phyloP scores from a whole-genome alignment of 2,888 invertebrate species.

The Graphium colonna region DNA sequence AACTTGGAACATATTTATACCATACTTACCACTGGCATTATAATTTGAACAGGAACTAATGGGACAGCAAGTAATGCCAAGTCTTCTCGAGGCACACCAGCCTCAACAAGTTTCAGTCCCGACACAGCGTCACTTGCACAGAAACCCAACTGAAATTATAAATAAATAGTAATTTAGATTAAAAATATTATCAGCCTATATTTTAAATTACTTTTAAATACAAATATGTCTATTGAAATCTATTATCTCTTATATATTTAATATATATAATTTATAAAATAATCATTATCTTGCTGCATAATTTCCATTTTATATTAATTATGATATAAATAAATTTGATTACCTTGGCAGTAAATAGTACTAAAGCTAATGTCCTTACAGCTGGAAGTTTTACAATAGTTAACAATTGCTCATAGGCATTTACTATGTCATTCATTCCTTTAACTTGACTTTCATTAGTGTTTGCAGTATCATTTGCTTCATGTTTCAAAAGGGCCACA shows the following conservation, averaged over 20 bases:
- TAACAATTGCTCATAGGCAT: conserved; percentile 91
- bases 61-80: conserved; percentile 96
- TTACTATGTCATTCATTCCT: conserved; percentile 63
- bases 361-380: conserved; percentile 87
- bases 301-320: too few relatives aligned
- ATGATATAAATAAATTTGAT: too few relatives aligned
- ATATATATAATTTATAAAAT: too few relatives aligned
- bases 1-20: too few relatives aligned
- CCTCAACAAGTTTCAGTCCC: conserved; percentile 95
- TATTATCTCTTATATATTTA: too few relatives aligned
- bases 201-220: too few relatives aligned
- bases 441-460: conserved; percentile 50
- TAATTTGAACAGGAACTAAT: conserved; percentile 94
- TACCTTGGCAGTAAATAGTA: conserved; percentile 95
- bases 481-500: conserved; percentile 93
- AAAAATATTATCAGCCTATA: too few relatives aligned
- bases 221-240: too few relatives aligned
- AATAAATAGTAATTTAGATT: too few relatives aligned
- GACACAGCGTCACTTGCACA: conserved; percentile 97
- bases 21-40: conserved; percentile 90
- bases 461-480: conserved; percentile 74
- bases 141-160: conserved; percentile 93
- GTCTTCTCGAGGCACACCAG: conserved; percentile 97
- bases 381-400: conserved; percentile 91
- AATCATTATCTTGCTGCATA: too few relatives aligned